Percentiles rank a stretch among this genome's conserved stretches.
Evolutionary conservation across 2,797 vertebrate genomes (phyloP).

Genomic region (Gallinago solitaria): DNA sequence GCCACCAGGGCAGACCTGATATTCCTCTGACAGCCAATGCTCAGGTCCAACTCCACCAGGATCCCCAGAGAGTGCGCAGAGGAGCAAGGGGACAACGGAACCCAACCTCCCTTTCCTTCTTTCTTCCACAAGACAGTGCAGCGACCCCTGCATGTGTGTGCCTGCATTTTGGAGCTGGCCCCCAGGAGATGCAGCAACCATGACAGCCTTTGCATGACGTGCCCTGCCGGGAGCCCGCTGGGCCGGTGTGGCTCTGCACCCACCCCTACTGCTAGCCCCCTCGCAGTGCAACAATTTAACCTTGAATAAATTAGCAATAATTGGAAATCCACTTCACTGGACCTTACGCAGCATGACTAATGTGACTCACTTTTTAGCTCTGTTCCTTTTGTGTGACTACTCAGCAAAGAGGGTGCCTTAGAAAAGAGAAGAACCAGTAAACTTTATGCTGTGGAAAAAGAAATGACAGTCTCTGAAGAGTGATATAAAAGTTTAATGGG

Average conservation of each 20-base stretch:
- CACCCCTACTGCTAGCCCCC: slow-evolving; percentile 54
- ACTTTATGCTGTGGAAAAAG: slow-evolving; percentile 68
- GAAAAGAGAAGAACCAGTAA: slow-evolving; percentile 63
- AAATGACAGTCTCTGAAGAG: slow-evolving; percentile 65
- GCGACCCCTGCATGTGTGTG: neutral
- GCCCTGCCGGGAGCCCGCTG: neutral
- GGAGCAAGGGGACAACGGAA: neutral
- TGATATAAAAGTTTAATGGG: slow-evolving; percentile 60
- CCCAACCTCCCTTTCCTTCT: neutral
- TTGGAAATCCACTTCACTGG: slow-evolving; percentile 67
- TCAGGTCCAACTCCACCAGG: neutral
- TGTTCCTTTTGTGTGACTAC: slow-evolving; percentile 55
- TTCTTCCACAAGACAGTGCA: neutral
- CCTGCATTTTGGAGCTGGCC: neutral
- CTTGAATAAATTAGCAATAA: slow-evolving; percentile 71
- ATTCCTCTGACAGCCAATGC: accelerated
- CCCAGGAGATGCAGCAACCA: neutral
- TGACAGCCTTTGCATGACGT: neutral
- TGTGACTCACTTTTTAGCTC: slow-evolving; percentile 65
- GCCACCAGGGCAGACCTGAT: neutral
- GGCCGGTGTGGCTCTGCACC: slow-evolving; percentile 31
- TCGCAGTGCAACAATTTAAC: slow-evolving; percentile 54
- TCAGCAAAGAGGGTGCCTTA: slow-evolving; percentile 35
- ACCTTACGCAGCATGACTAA: slow-evolving; percentile 70
- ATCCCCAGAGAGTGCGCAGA: accelerated